Evolutionary conservation across 1,140 invertebrate genomes (phyloP).

Genomic region (Pseudomyrmex gracilis): DNA sequence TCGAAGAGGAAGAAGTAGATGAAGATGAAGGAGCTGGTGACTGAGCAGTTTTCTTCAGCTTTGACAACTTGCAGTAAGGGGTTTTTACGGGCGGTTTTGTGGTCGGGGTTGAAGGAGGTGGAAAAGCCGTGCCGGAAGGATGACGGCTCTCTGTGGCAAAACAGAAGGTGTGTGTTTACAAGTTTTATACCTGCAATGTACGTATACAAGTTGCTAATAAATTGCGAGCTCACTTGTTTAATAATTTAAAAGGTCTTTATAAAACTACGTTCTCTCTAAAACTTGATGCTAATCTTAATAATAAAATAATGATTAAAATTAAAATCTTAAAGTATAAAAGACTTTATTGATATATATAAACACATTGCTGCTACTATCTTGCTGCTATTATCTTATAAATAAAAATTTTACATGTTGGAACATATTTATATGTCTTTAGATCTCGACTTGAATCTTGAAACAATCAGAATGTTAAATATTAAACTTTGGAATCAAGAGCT

Average conservation of each 20-base stretch:
- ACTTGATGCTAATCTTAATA: not conserved
- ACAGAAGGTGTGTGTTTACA: conserved; percentile 49
- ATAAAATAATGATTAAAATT: not conserved
- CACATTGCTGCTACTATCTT: too few relatives aligned
- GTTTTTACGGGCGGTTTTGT: conserved; percentile 81
- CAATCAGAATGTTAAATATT: too few relatives aligned
- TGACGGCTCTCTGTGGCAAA: conserved; percentile 81
- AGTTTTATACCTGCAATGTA: conserved; percentile 16
- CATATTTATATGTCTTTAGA: too few relatives aligned
- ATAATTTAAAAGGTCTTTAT: not conserved
- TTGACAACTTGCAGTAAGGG: conserved; percentile 83
- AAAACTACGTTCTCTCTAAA: not conserved
- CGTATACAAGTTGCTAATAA: conserved; percentile 5
- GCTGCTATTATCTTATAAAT: too few relatives aligned
- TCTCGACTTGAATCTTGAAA: too few relatives aligned
- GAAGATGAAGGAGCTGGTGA: conserved; percentile 72
- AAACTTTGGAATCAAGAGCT: too few relatives aligned
- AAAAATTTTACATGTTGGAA: too few relatives aligned
- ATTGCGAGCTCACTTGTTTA: not conserved
- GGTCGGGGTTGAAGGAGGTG: conserved; percentile 78
- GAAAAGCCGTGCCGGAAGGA: conserved; percentile 80
- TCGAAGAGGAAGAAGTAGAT: conserved; percentile 49
- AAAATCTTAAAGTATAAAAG: not conserved
- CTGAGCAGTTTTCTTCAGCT: conserved; percentile 82
- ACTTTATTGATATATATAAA: not conserved